Evolutionary conservation across 1,140 invertebrate genomes (phyloP).

Genomic region (Oryzaephilus surinamensis): DNA sequence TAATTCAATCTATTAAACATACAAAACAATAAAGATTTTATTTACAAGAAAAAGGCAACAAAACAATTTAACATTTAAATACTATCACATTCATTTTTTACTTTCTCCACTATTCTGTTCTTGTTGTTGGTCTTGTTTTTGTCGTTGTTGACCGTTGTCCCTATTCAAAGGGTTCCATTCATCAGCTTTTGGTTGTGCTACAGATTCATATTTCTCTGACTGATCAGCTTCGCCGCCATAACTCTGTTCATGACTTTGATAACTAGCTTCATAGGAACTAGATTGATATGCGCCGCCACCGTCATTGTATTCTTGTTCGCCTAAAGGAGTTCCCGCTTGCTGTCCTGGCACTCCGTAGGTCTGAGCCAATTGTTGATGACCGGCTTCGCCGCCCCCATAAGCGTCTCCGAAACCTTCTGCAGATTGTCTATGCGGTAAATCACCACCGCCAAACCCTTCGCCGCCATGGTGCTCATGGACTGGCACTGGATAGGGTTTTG

Average conservation of each 20-base stretch:
- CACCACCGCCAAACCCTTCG: too few relatives aligned
- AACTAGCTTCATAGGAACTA: constrained; percentile 1
- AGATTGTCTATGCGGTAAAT: constrained; percentile 5
- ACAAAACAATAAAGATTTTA: constrained; percentile 6
- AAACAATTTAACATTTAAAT: constrained; percentile 4
- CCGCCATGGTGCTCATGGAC: too few relatives aligned
- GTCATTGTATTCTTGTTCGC: background rate
- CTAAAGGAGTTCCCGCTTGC: background rate
- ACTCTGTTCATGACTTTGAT: background rate
- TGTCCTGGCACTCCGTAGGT: background rate
- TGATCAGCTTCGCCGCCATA: constrained; percentile 1
- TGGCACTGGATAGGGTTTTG: constrained; percentile 27
- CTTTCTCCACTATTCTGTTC: constrained; percentile 8
- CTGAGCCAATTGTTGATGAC: constrained; percentile 4
- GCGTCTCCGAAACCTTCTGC: background rate
- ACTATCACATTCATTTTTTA: too few relatives aligned
- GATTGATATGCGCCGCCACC: constrained; percentile 7
- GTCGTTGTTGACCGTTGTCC: background rate
- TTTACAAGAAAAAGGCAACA: constrained; percentile 4
- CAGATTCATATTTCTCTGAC: constrained; percentile 1
- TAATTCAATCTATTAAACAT: background rate
- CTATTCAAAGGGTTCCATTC: constrained; percentile 7
- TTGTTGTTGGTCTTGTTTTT: constrained; percentile 5
- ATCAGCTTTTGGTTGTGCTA: constrained; percentile 1
- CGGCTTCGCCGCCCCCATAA: constrained; percentile 1